These are phyloP conservation scores for Miniopterus natalensis DNA, from an alignment of 2,113 vertebrate species.

Conservation along the genomic window DNA sequence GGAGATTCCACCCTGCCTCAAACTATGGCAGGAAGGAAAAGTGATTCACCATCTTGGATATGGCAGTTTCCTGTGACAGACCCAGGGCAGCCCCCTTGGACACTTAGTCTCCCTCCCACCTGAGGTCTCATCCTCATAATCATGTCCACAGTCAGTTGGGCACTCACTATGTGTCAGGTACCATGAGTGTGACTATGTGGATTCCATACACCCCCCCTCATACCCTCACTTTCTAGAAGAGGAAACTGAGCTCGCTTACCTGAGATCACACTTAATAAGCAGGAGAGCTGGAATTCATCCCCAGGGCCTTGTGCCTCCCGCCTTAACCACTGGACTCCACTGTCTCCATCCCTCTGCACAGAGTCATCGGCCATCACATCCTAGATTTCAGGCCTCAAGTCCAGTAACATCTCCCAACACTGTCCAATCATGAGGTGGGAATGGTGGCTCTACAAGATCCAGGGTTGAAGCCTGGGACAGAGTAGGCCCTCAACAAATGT, in stretches of 20 bases:
- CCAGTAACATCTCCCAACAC: not conserved
- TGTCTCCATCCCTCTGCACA: not conserved
- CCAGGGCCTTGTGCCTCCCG: not conserved
- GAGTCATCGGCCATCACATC: not conserved
- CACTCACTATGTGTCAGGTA: not conserved
- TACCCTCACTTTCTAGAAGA: not conserved
- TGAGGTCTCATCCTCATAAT: not conserved
- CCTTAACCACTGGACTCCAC: not conserved
- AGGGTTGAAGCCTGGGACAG: not conserved
- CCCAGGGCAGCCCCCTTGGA: not conserved
- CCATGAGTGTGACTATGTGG: fast-evolving
- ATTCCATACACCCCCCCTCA: not conserved
- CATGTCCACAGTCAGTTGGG: fast-evolving
- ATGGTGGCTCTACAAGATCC: not conserved
- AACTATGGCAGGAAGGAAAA: constrained; percentile 13
- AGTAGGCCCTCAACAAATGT: not conserved
- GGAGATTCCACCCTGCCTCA: not conserved
- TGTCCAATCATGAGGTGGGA: not conserved
- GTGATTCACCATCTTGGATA: not conserved
- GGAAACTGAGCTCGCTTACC: not conserved
- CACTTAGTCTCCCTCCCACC: not conserved
- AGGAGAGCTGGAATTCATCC: not conserved
- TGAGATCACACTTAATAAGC: not conserved
- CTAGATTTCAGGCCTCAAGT: not conserved
- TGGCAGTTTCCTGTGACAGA: not conserved